Percentiles rank a stretch among this genome's conserved stretches.
Evolutionary conservation across 2,888 invertebrate genomes (phyloP).

Genomic region (Erebia ligea): DNA sequence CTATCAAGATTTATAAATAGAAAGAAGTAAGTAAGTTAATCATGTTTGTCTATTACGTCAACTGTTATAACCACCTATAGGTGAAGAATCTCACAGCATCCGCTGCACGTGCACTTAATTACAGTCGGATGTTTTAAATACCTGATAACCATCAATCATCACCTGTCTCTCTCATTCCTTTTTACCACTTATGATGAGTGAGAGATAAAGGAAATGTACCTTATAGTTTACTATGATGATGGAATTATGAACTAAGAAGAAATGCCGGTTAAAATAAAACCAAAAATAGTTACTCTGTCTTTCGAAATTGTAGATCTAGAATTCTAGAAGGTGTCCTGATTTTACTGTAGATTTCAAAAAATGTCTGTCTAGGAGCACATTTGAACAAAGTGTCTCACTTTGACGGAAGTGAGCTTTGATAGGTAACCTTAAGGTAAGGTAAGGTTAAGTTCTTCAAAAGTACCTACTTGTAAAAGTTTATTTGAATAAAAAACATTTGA

Average conservation of each 20-base stretch:
- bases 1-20: neutral
- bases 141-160: conserved; percentile 10
- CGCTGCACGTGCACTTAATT: conserved; percentile 34
- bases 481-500: too few relatives aligned
- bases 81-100: conserved; percentile 29
- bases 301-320: neutral
- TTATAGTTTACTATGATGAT: neutral
- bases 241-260: neutral
- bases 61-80: neutral
- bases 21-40: neutral
- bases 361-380: neutral
- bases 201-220: neutral
- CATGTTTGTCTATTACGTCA: neutral
- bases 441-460: too few relatives aligned
- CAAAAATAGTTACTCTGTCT: neutral
- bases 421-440: too few relatives aligned
- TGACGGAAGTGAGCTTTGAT: too few relatives aligned
- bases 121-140: conserved; percentile 26
- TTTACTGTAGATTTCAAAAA: neutral
- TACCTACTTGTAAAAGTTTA: too few relatives aligned
- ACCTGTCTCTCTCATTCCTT: conserved; percentile 2
- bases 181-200: neutral
- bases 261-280: neutral
- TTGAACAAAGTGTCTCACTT: neutral
- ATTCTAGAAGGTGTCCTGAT: neutral